Evolutionary conservation across 2,797 vertebrate genomes (phyloP), one percentile per base, ranked within the genome.

Genomic region (Xerus rutilus): DNA sequence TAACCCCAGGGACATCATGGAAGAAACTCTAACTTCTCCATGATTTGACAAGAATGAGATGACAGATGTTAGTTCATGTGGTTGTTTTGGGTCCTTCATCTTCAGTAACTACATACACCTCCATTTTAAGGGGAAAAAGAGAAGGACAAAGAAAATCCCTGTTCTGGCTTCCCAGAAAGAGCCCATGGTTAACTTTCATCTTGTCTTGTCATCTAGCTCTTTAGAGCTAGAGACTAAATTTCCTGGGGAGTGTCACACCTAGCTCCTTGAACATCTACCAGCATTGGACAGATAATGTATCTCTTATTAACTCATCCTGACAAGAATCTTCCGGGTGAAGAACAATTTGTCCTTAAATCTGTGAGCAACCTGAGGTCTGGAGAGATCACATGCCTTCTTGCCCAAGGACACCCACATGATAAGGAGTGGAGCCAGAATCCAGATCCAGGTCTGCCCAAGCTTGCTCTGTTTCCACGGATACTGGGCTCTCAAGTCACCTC

Each of bases 271-370:
- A 59, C 57, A 52, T 64, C 57, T 74, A 28, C 15, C 45, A 88
- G 69, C 20, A 65, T 4, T 93, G 43, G 23, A 21, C 5, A 49
- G 73, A 23, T 69, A 13, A 20, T 64, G 12, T 72, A 47, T 62
- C 62, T 79, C 64, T 86, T 74, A 77, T 70, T 90, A 74, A 54
- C 23, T 94, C 13, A 64, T 81, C 69, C 62, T 85, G 52, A 81
- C 10, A 86, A 81, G 39, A 73, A 73, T 15, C 15, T 18, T 23
- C 32, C 57, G 39, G 88, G 72, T 11, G 49, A 25, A 88, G 18
- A 43, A 52, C 28, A 64, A 1, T 7, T 81, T 28, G 23, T 54
- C 74, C n/a, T 9, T 59, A 64, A 65, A 7, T 35, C 45, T 39
- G 0, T 70, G 39, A 86, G 28, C 11, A 72, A 47, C 28, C 28